Evolutionary conservation across 2,113 vertebrate species (phyloP), one percentile per base, ranked within the genome.

Genomic region (Psittacus erithacus): DNA sequence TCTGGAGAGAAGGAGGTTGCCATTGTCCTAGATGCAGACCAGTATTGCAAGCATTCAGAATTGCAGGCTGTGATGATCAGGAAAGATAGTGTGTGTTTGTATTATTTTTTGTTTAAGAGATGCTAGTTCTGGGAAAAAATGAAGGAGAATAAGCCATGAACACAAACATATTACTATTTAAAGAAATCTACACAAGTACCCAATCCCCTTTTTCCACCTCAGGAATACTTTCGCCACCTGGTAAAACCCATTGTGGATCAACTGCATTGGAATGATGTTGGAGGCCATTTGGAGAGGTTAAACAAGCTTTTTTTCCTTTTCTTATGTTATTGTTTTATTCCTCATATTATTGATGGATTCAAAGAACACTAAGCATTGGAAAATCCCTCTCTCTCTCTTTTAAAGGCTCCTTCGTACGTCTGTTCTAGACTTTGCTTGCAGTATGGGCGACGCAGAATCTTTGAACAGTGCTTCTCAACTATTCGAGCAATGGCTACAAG

Each of bases 341-440:
- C 7, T 78, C 17, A 35, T 27, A 23, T 88, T 91, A 60, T 7
- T 86, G 39, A 50, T 19, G 14, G 8, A 53, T 73, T 92, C 10
- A 57, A 79, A 60, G 52, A 81, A 75, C 2, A 11, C 10, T 62
- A 73, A 86, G 33, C 41, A 92, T 20, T 35, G 10, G 8, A 77
- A 94, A 86, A 60, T 27, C 14, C 23, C 29, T 70, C 13, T 47
- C 63, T n/a, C 60, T 69, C 49, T 88, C 69, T 94, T 93, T 88
- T 76, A 52, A 92, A 99, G 99, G 97, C 98, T 99, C 64, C 98
- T 99, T 78, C 98, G 99, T 68, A 96, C 98, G 70, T 98, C 97
- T 0, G 98, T 99, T 69, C 95, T 99, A 82, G 96, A 97, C 46
- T 98, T 99, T 7, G 98, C 99, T 1, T 99, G 99, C 95, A 98